Evolutionary conservation across 2,888 invertebrate species (phyloP), one percentile per base, ranked within the genome.

Genomic region (Rotaria sp.): DNA sequence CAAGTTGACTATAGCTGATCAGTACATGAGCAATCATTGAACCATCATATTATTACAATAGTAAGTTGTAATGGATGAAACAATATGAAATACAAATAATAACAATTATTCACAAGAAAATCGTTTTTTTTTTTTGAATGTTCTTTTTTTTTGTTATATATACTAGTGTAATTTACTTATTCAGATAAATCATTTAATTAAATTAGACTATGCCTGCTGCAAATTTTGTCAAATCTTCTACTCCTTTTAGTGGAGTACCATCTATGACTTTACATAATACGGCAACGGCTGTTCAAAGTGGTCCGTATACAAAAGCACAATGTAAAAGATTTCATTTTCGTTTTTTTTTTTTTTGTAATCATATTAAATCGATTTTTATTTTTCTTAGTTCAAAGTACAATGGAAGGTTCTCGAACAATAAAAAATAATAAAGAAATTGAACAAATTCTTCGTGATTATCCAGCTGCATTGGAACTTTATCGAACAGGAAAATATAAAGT

Each of bases 401-500:
- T 80, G 45, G 80, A 80, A 80, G 80, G 80, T 45, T 80, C 80
- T 26, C 80, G 80, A 45, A 80, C 45, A n/a, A 45, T 80, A 15
- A 80, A 80, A 80, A 80, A 1, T 45, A 2, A n/a, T 1, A 80
- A 80, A 80, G 80, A 80, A 80, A n/a, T 80, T 15, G 80, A 80
- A 80, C 41, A 41, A 4, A 45, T 80, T 41, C 80, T 80, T 45
- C 41, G 45, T 45, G 80, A 80, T 45, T 80, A 80, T 80, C 80
- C 80, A n/a, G 80, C 80, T 24, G 80, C 80, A 26, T 80, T 80
- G n/a, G 80, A 80, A n/a, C 45, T 80, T 45, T 80, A 80, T 80
- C 41, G 45, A 45, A 80, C 80, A 80, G 80, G 80, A 80, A 80
- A 80, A 45, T 80, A 80, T 45, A 80, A 80, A 80, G 80, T 80